A percentile compares a stretch with the other conserved stretches of the same genome.
Conservation (phyloP, 2,113 vertebrate genomes). For the Syngnathus floridae region DNA sequence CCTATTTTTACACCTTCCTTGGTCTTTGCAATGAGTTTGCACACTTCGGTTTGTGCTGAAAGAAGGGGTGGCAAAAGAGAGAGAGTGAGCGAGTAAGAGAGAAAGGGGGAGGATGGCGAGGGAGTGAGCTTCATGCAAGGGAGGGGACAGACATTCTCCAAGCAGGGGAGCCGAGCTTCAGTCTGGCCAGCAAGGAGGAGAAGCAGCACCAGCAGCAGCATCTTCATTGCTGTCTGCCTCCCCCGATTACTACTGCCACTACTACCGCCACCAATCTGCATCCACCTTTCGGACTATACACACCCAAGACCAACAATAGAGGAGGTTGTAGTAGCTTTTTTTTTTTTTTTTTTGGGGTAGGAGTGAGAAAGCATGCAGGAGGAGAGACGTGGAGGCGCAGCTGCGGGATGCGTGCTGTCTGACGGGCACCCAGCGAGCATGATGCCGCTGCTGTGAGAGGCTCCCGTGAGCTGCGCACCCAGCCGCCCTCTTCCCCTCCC, state of each 20-base stretch:
- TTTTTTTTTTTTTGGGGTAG: background rate
- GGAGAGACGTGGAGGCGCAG: constrained; percentile 16
- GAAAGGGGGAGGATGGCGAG: constrained; percentile 18
- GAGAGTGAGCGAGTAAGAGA: constrained; percentile 5
- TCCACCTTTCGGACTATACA: constrained; percentile 26
- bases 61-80: constrained; percentile 1
- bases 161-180: constrained; percentile 43
- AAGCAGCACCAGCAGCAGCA: constrained; percentile 17
- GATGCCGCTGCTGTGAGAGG: constrained; percentile 61
- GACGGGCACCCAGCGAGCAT: constrained; percentile 47
- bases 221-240: constrained; percentile 31
- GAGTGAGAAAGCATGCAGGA: background rate
- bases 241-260: constrained; percentile 14
- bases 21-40: constrained; percentile 6
- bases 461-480: constrained; percentile 62
- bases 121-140: constrained; percentile 25
- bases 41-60: constrained; percentile 4
- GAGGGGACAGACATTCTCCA: constrained; percentile 43
- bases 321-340: background rate
- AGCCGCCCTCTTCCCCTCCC: constrained; percentile 43
- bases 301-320: constrained; percentile 7
- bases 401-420: constrained; percentile 48
- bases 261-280: constrained; percentile 22
- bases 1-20: constrained; percentile 17
- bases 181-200: constrained; percentile 45